Conservation (phyloP, 2,113 vertebrate species). For the Rafetus swinhoei region DNA sequence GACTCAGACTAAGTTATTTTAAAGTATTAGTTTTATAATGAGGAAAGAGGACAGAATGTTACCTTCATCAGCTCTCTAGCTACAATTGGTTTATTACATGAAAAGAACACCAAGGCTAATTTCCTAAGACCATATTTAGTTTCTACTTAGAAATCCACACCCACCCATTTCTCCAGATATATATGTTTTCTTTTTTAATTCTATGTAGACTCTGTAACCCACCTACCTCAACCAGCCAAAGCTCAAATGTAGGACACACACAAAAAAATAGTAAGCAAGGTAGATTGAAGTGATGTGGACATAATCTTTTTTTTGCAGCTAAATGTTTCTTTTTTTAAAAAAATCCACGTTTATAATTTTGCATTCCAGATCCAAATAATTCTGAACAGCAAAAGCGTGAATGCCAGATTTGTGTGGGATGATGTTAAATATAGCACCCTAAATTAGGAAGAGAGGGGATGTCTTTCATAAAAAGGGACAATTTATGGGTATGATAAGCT, state of each 20-base stretch:
- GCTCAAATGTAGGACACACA: not conserved
- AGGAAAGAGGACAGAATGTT: not conserved
- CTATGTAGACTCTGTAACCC: not conserved
- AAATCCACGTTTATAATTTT: not conserved
- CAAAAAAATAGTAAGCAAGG: not conserved
- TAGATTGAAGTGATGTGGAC: not conserved
- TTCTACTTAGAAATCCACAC: not conserved
- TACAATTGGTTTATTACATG: not conserved
- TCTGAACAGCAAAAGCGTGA: slow-evolving; percentile 7
- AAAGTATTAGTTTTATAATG: slow-evolving; percentile 14
- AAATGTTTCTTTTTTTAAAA: not conserved
- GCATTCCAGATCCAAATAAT: not conserved
- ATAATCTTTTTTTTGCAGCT: not conserved
- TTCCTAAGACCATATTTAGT: not conserved
- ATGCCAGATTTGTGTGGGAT: not conserved
- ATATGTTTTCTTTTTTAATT: not conserved
- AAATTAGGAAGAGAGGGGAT: not conserved
- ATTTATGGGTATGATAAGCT: not conserved
- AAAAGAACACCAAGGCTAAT: not conserved
- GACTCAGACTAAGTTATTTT: not conserved
- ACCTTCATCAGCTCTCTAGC: not conserved
- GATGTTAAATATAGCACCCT: slow-evolving; percentile 10
- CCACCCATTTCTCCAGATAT: not conserved
- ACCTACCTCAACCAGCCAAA: not conserved
- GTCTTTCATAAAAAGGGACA: not conserved